Evolutionary conservation across 2,888 invertebrate species (phyloP), one percentile per base, ranked within the genome.

Genomic region (Actias luna): DNA sequence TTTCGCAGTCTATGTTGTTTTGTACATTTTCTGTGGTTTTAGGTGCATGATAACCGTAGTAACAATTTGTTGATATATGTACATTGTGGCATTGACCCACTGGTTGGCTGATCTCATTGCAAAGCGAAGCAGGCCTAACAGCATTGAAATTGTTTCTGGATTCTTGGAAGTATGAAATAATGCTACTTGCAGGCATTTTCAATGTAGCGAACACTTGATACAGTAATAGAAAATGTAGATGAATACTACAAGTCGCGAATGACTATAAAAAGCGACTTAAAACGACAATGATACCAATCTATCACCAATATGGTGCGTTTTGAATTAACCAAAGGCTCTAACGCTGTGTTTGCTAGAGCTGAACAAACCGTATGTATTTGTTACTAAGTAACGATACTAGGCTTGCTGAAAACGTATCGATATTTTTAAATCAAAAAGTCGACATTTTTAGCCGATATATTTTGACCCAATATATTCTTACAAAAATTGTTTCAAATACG

Each of bases 21-120:
- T 80, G 74, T 63, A 69, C 67, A 65, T 71, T 80, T 72, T 76
- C 75, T 35, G 73, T 61, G 61, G 66, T 79, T 71, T 87, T 85
- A 25, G 83, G 72, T 66, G 87, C 83, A 63, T 93, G 92, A 77
- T 86, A 93, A 61, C 93, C 93, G 69, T 93, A 93, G 74, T 93
- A 93, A 72, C 92, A 92, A 79, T 93, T 93, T 57, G 88, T 90
- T 59, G 93, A 93, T 74, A 93, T 83, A 75, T 91, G 91, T 69
- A 92, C 75, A 73, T 85, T 91, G 67, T 86, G 90, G 80, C 84
- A 88, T 82, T 87, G 90, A 70, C 84, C 85, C 80, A 82, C 78
- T 78, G 79, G 75, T 74, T 82, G 83, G 75, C 84, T 87, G 74
- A 83, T 79, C 78, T 88, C 84, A 67, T 77, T 67, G 72, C 83